phyloP scores from a whole-genome alignment of 1,140 invertebrate genomes.

The Agrypnia vestita region DNA sequence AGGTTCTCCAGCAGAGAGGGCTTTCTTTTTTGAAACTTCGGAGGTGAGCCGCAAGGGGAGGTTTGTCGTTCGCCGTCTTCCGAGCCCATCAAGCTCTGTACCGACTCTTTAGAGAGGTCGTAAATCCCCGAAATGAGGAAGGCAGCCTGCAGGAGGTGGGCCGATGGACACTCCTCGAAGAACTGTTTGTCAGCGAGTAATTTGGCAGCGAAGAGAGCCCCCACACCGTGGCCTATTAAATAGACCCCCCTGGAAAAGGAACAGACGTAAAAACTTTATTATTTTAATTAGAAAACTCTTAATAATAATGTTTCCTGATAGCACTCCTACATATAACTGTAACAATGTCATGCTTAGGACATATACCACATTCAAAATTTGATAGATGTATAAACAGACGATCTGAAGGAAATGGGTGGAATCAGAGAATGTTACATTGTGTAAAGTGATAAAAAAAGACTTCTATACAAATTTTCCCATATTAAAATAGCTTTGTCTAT shows the following conservation, averaged over 20 bases:
- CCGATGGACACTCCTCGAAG: conserved; percentile 35
- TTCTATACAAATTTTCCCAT: too few relatives aligned
- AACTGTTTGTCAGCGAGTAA: conserved; percentile 49
- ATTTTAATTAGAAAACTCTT: too few relatives aligned
- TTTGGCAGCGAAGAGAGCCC: conserved; percentile 47
- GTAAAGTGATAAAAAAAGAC: too few relatives aligned
- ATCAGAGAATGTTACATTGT: too few relatives aligned
- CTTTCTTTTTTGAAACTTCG: neutral
- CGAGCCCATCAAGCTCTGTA: neutral
- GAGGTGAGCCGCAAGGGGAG: neutral
- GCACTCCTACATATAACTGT: too few relatives aligned
- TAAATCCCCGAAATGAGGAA: conserved; percentile 54
- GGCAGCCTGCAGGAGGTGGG: conserved; percentile 46
- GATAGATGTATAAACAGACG: too few relatives aligned
- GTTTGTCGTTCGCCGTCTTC: conserved; percentile 1
- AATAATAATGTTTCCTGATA: too few relatives aligned
- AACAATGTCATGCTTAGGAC: too few relatives aligned
- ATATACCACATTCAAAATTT: too few relatives aligned
- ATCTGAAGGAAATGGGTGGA: too few relatives aligned
- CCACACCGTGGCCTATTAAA: conserved; percentile 52
- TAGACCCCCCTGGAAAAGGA: conserved; percentile 56
- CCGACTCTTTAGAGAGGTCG: conserved; percentile 28
- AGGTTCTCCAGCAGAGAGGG: conserved; percentile 28
- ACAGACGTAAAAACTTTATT: too few relatives aligned
- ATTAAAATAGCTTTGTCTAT: too few relatives aligned